phyloP scores from a whole-genome alignment of 2,113 vertebrate species.

The Leptosomus discolor region DNA sequence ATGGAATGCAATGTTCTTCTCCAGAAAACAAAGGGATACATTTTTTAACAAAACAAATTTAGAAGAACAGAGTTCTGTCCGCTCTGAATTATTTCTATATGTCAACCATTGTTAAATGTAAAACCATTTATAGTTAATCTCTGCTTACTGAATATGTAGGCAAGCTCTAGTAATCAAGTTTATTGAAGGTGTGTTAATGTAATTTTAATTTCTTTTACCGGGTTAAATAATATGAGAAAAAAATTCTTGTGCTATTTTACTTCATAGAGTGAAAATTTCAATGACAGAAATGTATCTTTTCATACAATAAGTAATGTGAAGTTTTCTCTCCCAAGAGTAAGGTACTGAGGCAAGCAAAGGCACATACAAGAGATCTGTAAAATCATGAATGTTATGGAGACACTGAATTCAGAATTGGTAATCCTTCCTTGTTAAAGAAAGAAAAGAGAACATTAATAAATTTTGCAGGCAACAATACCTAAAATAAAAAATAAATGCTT shows the following conservation, averaged over 20 bases:
- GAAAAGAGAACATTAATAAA: neutral
- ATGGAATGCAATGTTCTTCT: rapidly evolving
- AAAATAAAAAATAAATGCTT: neutral
- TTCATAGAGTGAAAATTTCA: neutral
- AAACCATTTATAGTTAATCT: neutral
- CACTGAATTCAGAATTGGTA: neutral
- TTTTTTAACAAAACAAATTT: neutral
- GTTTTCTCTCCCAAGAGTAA: neutral
- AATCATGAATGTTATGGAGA: neutral
- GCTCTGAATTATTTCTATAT: neutral
- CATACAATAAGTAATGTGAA: neutral
- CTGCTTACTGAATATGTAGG: neutral
- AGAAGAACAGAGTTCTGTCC: neutral
- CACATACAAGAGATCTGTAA: rapidly evolving
- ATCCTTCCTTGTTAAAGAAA: neutral
- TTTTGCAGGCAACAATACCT: neutral
- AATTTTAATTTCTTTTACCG: neutral
- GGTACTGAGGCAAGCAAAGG: neutral
- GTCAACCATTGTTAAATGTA: neutral
- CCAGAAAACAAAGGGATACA: neutral
- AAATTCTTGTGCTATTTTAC: neutral
- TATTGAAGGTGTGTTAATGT: neutral
- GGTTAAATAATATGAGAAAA: neutral
- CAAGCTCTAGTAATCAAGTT: neutral
- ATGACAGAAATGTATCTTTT: neutral